Percentiles rank a stretch among this genome's conserved stretches.
These are phyloP conservation scores for Drosophila yakuba DNA, from an alignment of 1,140 invertebrate species.

Conservation along the genomic window DNA sequence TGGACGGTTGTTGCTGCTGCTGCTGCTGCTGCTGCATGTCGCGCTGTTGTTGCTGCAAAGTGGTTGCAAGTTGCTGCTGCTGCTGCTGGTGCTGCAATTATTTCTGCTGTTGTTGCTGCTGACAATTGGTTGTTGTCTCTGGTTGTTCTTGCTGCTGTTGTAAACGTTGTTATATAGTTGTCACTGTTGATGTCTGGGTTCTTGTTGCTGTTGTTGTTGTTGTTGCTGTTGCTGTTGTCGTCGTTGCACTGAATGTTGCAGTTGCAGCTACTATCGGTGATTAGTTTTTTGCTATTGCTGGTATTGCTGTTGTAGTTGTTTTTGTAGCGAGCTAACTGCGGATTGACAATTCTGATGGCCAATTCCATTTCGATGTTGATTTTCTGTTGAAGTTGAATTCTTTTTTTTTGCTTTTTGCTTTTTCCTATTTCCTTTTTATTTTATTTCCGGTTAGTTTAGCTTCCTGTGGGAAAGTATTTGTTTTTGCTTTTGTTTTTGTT, in stretches of 20 bases:
- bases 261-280: constrained; percentile 12
- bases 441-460: constrained; percentile 8
- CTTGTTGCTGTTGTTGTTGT: constrained; percentile 11
- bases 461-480: constrained; percentile 15
- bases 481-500: background rate
- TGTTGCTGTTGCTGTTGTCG: constrained; percentile 12
- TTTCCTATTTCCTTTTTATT: constrained; percentile 15
- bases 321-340: constrained; percentile 59
- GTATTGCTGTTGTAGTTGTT: constrained; percentile 13
- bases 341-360: constrained; percentile 58
- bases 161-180: constrained; percentile 33
- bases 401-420: background rate
- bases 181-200: constrained; percentile 10
- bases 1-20: constrained; percentile 41
- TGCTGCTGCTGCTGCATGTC: constrained; percentile 22
- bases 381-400: constrained; percentile 36
- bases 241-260: background rate
- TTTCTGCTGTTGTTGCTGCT: background rate
- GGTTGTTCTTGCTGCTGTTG: constrained; percentile 3
- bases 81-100: background rate
- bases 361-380: constrained; percentile 79
- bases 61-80: constrained; percentile 4
- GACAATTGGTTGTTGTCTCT: background rate
- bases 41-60: constrained; percentile 2
- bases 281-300: constrained; percentile 12